Base-by-base conservation (phyloP, 1,140 invertebrate genomes). In the Drosophila athabasca region DNA sequence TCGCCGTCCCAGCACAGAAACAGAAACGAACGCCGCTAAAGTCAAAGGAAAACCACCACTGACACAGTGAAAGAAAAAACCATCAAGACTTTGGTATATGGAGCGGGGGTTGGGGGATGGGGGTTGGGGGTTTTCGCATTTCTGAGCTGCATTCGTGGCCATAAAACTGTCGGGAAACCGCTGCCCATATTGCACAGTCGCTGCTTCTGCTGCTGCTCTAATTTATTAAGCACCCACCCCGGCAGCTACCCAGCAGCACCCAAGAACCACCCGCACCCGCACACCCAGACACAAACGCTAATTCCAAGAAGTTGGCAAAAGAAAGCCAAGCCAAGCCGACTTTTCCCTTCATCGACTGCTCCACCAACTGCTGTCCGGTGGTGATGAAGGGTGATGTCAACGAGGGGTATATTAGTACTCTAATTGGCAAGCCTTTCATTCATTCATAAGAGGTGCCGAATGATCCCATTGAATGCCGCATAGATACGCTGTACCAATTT, bases 151-250 rank as follows among this genome's bases (percentile, higher is more conserved):
- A 58, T 65, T 45, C 29, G 81, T 87, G 81, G 78, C 46, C 81
- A 87, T 85, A 81, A 85, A 85, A 75, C 82, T 87, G 81, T 87
- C 78, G 13, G 13, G 35, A 39, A 13, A 39, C 59, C 19, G 35
- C 31, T 71, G 64, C 52, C 74, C 82, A 77, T 75, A 73, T 81
- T 59, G 73, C 82, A 69, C 87, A 67, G 68, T 67, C 51, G 29
- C 8, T 8, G 29, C 7, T 31, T 9, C 35, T 39, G 35, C 35
- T 11, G 31, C 0, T 3, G 82, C 67, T 50, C 57, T 70, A 71
- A 85, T 85, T 85, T 85, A 87, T 87, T 74, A 50, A 55, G 55
- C 74, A 55, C 46, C 41, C 17, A 45, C 3, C 35, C 35, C 8
- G 2, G 31, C 31, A 31, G 2, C 8, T 3, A 31, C 8, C 29